phyloP scores from a whole-genome alignment of 1,140 invertebrate species.

The Macrobrachium rosenbergii region DNA sequence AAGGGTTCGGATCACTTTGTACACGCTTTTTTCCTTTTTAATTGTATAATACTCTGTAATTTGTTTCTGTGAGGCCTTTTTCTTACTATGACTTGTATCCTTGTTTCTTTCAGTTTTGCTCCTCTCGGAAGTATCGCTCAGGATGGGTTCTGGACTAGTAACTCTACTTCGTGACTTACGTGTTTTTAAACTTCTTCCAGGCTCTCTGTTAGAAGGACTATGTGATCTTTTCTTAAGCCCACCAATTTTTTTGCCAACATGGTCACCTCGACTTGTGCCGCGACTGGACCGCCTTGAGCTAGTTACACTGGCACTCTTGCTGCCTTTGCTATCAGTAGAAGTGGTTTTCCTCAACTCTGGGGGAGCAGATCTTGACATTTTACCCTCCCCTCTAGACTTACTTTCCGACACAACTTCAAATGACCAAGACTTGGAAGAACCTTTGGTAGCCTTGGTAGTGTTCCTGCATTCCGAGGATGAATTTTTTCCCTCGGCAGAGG shows the following conservation, averaged over 20 bases:
- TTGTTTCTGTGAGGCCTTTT: constrained; percentile 49
- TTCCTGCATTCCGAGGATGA: constrained; percentile 41
- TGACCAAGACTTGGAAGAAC: constrained; percentile 58
- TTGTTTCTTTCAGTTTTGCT: constrained; percentile 39
- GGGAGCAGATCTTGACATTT: constrained; percentile 55
- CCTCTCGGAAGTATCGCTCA: constrained; percentile 45
- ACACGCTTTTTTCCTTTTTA: constrained; percentile 53
- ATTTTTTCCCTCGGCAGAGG: constrained; percentile 55
- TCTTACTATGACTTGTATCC: constrained; percentile 32
- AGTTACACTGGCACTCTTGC: constrained; percentile 32
- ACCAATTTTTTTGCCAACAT: constrained; percentile 36
- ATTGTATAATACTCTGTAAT: constrained; percentile 58
- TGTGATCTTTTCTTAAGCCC: constrained; percentile 56
- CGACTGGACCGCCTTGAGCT: constrained; percentile 34
- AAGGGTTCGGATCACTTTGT: constrained; percentile 55
- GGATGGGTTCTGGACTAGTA: constrained; percentile 51
- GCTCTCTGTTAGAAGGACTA: constrained; percentile 55
- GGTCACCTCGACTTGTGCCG: constrained; percentile 20
- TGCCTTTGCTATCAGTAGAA: constrained; percentile 23
- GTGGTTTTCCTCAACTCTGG: constrained; percentile 52
- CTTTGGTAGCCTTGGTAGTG: constrained; percentile 60
- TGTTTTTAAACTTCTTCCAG: constrained; percentile 52
- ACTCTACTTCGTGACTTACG: constrained; percentile 56
- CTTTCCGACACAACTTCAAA: constrained; percentile 45
- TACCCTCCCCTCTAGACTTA: constrained; percentile 43